Percentiles rank a stretch among this genome's conserved stretches.
Evolutionary conservation across 1,140 invertebrate species (phyloP).

Genomic region (Steinernema khuongi): DNA sequence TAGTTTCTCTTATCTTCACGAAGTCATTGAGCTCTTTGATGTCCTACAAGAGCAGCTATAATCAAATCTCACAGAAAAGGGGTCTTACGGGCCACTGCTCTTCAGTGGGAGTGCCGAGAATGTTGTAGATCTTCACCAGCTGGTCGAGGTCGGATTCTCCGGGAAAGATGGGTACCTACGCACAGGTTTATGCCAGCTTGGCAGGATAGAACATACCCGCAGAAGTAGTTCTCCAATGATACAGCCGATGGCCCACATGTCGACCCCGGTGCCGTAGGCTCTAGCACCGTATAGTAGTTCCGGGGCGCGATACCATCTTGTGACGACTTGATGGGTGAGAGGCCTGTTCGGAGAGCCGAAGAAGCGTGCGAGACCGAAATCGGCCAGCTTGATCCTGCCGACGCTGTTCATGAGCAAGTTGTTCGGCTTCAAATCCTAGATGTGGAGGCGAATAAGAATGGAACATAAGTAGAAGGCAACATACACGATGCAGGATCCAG

Average conservation of each 20-base stretch:
- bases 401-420: conserved; percentile 88
- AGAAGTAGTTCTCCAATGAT: conserved; percentile 90
- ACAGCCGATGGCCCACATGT: conserved; percentile 97
- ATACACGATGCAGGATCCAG: conserved; percentile 88
- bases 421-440: conserved; percentile 91
- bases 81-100: conserved; percentile 80
- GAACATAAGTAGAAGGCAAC: conserved; percentile 33
- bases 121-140: conserved; percentile 85
- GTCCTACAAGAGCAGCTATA: conserved; percentile 63
- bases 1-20: conserved; percentile 82
- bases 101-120: conserved; percentile 81
- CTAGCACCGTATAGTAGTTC: conserved; percentile 90
- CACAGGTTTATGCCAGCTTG: conserved; percentile 11
- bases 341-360: conserved; percentile 90
- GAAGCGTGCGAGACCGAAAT: conserved; percentile 95
- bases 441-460: conserved; percentile 35
- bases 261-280: conserved; percentile 89
- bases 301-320: conserved; percentile 70
- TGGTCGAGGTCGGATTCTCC: conserved; percentile 96
- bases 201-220: conserved; percentile 60
- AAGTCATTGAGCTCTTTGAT: conserved; percentile 80
- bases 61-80: background rate
- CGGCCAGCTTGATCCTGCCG: conserved; percentile 83
- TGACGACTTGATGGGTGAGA: conserved; percentile 98
- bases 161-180: conserved; percentile 78